Base-by-base conservation (phyloP, 2,113 vertebrate species). In the Aleadryas rufinucha region DNA sequence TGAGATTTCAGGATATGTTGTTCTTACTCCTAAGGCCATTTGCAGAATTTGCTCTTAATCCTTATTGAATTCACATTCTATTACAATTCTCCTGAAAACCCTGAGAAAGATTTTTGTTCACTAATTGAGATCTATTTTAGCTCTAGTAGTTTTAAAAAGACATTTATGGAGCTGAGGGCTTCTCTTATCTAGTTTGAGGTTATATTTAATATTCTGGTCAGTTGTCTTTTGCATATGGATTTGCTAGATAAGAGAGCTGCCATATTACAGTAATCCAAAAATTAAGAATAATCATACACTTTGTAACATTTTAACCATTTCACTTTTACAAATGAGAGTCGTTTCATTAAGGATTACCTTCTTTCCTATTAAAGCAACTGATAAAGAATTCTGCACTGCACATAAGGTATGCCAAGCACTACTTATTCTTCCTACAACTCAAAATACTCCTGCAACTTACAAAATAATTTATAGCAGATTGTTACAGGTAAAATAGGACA, bases 81-180 rank as follows among this genome's bases (percentile, higher is more conserved):
- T 81, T 84, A 76, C n/a, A 89, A 74, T 69, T 95, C 80, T 69
- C 54, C 39, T 2, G 3, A 78, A 95, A 94, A 81, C 24, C 35
- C 70, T 10, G 35, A 84, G 76, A 88, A 91, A 93, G 54, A 14
- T 92, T 91, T 91, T 76, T 79, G 27, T 70, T 92, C 19, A 1
- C 42, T 96, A 96, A 93, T 87, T 95, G 88, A 94, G 77, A 82
- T 79, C 87, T 96, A 86, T 94, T 96, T 94, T 93, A 88, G 87
- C 68, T 88, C 54, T 66, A 84, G 45, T 49, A 84, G 63, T 75
- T 2, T 0, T 79, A 54, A 81, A 84, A 86, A 44, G 35, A 3
- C 2, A 37, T 59, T 49, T 56, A 18, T n/a, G 60, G 45, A 91
- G 50, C 41, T 66, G 20, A 86, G 26, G 64, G 44, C 6, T 75